Evolutionary conservation across 2,888 invertebrate species (phyloP).

Genomic region (Drosophila falleni): DNA sequence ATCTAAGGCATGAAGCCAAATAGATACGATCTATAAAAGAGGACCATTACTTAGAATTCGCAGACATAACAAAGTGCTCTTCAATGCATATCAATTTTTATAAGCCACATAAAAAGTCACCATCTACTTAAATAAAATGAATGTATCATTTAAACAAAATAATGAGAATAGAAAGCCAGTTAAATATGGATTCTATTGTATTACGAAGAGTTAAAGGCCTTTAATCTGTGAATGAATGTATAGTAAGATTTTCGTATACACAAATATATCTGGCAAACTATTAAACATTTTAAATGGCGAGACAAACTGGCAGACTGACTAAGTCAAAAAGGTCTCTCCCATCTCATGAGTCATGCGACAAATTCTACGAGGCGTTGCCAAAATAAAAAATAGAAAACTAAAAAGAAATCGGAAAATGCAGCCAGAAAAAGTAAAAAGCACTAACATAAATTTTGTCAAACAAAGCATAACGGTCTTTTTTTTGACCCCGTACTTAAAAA

Average conservation of each 20-base stretch:
- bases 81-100: slow-evolving; percentile 72
- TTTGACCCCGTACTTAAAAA: too few species aligned
- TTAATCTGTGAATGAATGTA: slow-evolving; percentile 54
- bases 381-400: slow-evolving; percentile 30
- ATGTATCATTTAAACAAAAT: slow-evolving; percentile 54
- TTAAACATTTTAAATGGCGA: slow-evolving; percentile 63
- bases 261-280: slow-evolving; percentile 41
- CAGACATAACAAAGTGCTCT: slow-evolving; percentile 48
- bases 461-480: slow-evolving; percentile 72
- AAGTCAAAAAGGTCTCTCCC: slow-evolving; percentile 24
- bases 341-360: slow-evolving; percentile 62
- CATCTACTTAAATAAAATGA: slow-evolving; percentile 38
- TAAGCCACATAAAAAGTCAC: slow-evolving; percentile 46
- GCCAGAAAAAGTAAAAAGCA: slow-evolving; percentile 49
- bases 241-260: slow-evolving; percentile 22
- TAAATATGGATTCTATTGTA: slow-evolving; percentile 59
- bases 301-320: slow-evolving; percentile 51
- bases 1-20: slow-evolving; percentile 29
- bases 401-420: slow-evolving; percentile 3
- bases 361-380: slow-evolving; percentile 59
- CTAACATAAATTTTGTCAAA: slow-evolving; percentile 80
- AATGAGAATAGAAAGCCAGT: slow-evolving; percentile 58
- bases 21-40: slow-evolving; percentile 43
- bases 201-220: slow-evolving; percentile 42
- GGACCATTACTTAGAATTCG: slow-evolving; percentile 46